Evolutionary conservation across 2,888 invertebrate species (phyloP), one percentile per base, ranked within the genome.

Genomic region (Hetaerina titia): DNA sequence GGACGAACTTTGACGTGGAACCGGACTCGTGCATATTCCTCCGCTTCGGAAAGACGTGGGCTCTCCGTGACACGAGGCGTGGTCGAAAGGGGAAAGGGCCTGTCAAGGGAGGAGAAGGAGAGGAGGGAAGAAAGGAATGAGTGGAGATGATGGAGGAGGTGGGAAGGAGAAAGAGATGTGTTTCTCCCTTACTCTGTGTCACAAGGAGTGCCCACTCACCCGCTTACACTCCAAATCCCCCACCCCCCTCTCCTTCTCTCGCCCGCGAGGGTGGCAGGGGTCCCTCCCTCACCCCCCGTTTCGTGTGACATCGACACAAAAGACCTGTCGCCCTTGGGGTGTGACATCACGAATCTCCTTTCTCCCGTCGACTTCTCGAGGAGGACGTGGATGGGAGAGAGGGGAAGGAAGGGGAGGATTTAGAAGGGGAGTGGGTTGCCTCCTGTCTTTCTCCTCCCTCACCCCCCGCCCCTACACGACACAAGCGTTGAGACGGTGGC

Each of bases 331-430:
- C 92, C 69, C 69, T 45, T 45, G 92, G 92, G 56, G 92, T 69
- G 92, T 92, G 92, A 92, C 92, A 92, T 92, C 92, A 92, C 69
- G 92, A 90, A n/a, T 90, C 90, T 89, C 56, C n/a, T 31, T 60
- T 17, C 25, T 22, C 25, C 22, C 60, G n/a, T 45, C 45, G 45
- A 64, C 64, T 25, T 45, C 31, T 9, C 31, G 45, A 13, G 17
- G 17, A 19, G 15, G 19, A 56, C 57, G 19, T 63, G 64, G 64
- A 64, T 19, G 69, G 90, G 31, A 22, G 25, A 5, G n/a, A 25
- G n/a, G 13, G 15, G 69, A 13, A n/a, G 15, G 15, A 0, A 7
- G 45, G 56, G 57, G 17, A 45, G 22, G 45, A 88, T 6, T 15
- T 2, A 31, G 2, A 87, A 45, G 45, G 87, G 25, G 69, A 69